Evolutionary conservation across 2,888 invertebrate genomes (phyloP), one percentile per base, ranked within the genome.

Genomic region (Ichneumoninae sp.): DNA sequence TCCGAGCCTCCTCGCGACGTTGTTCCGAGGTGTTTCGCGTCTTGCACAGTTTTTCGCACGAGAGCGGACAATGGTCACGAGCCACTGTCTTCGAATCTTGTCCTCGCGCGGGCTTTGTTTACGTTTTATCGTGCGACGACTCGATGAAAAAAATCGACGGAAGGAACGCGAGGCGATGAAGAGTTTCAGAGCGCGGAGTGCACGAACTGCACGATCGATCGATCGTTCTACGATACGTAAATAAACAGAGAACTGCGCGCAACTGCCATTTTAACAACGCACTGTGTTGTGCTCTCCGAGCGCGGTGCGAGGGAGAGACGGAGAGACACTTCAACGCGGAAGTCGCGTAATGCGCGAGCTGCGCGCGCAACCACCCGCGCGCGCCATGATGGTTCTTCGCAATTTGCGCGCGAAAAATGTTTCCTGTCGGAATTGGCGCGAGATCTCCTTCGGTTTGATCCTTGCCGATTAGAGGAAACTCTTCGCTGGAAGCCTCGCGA

Each of bases 171-270:
- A 36, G 3, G 30, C 54, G 69, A 10, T n/a, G 36, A 19, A 65
- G 50, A 22, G 33, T 5, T 7, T 36, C 40, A 40, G 44, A 40
- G 8, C 8, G 40, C 44, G 44, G 3, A 44, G 44, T 4, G 44
- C 40, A 40, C 10, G 3, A 44, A 68, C 74, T 44, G 36, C 5
- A 54, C 26, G 19, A 57, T 65, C 52, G 52, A 78, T 74, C 65
- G 76, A 66, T 81, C 66, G 33, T 72, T 19, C 77, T 69, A 54
- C 69, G 78, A 84, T 62, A 81, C 85, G 85, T 90, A 92, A 91
- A 91, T 91, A 92, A 92, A 92, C 91, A 91, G 88, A 87, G 85
- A 89, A 90, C 88, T 91, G 87, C 91, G 90, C 89, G 90, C 87
- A 87, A 90, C 91, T 89, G 88, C 91, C 90, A 91, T 91, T 89